phyloP scores from a whole-genome alignment of 2,113 vertebrate species.

The Alethe diademata region DNA sequence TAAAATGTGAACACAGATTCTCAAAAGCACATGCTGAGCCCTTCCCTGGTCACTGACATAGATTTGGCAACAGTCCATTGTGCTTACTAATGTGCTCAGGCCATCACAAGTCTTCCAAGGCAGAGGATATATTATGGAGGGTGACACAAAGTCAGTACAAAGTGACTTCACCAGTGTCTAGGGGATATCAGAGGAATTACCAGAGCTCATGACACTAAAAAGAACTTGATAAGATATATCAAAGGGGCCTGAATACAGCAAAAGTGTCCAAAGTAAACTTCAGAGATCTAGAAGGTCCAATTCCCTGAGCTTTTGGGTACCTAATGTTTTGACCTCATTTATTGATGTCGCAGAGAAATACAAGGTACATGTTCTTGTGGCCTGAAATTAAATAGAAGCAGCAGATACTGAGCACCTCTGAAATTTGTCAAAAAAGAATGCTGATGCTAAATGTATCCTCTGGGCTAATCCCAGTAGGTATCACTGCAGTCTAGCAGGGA shows the following conservation, averaged over 20 bases:
- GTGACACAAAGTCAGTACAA: background rate
- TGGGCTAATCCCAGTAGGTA: background rate
- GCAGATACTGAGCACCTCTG: background rate
- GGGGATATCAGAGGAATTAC: background rate
- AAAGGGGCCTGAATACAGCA: background rate
- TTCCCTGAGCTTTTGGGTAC: background rate
- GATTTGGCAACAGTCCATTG: background rate
- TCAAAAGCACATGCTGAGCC: background rate
- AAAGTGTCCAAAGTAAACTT: background rate
- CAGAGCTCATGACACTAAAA: background rate
- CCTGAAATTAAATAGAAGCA: background rate
- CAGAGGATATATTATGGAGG: background rate
- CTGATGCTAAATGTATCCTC: background rate
- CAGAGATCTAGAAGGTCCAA: background rate
- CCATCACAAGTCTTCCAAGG: background rate
- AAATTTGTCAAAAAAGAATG: background rate
- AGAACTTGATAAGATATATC: background rate
- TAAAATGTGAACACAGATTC: accelerated
- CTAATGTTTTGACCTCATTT: background rate
- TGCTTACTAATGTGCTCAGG: background rate
- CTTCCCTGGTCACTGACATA: background rate
- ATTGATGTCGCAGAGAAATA: background rate
- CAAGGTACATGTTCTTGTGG: background rate
- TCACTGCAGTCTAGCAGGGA: background rate
- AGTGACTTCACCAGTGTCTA: background rate